Evolutionary conservation across 2,113 vertebrate species (phyloP), one percentile per base, ranked within the genome.

Genomic region (Zapus hudsonius): DNA sequence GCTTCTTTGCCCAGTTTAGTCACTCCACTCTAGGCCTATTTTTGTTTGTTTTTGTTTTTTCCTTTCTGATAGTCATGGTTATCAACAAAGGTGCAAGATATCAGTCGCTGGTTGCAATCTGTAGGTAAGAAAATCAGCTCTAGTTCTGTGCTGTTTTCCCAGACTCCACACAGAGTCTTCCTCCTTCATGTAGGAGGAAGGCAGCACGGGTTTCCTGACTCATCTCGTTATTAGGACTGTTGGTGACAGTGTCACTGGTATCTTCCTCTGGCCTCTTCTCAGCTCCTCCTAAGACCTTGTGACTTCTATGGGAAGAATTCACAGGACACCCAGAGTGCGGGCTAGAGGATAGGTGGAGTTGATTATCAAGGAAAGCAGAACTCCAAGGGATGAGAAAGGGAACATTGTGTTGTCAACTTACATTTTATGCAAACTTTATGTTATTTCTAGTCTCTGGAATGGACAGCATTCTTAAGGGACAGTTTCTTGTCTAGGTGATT

Each of bases 21-120:
- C 47, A 74, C 29, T 94, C 55, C 25, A 76, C 36, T 79, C 38
- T 31, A 69, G 25, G 88, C 2, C 84, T 59, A 72, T 25, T 79
- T 96, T 29, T 64, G 8, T 92, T 90, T 72, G 7, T 38, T 69
- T n/a, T n/a, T n/a, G n/a, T 84, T 86, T 86, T 86, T 86, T 2
- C 88, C 44, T 83, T 91, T 84, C 69, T 66, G 15, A 73, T 52
- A 92, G 38, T 44, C 66, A 63, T 0, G 0, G 70, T 87, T 20
- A n/a, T 61, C 8, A 67, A 73, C 70, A 31, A 67, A 47, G 44
- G n/a, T 83, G 3, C 0, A 84, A 75, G 31, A 44, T 59, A 76
- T 81, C 25, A 89, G 13, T 27, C 59, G 36, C 55, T 52, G 33
- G 23, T 4, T 59, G 2, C 33, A 69, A 84, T 11, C 57, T 86